Base-by-base conservation (phyloP, 2,888 invertebrate species). In the Stenurella melanura region DNA sequence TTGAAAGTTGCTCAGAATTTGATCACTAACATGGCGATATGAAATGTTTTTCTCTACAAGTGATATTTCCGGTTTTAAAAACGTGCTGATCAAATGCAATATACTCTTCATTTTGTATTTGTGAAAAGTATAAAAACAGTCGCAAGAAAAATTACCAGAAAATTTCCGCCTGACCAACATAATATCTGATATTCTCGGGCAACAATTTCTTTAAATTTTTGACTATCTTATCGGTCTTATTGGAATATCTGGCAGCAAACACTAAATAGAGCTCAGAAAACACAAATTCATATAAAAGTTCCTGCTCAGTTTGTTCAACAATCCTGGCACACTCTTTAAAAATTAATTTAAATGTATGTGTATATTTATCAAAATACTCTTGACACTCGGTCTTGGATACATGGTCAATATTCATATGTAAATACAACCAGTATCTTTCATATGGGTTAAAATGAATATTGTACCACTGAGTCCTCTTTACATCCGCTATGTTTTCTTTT, bases 291-390 rank as follows among this genome's bases (percentile, higher is more conserved):
- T 77, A 54, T 61, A 84, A 86, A 6, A 89, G 77, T 56, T 87
- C 86, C 71, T 83, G 83, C 7, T 76, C 64, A 12, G 78, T 83
- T 69, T 88, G 88, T 80, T 89, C 88, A 5, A 84, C 78, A 54
- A 88, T 84, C 69, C 87, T 80, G 5, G 85, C 79, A 76, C 88
- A 87, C 79, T 89, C 88, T 9, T 83, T 83, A 11, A 89, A 79
- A 30, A 89, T 64, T 21, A 86, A 72, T 67, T 79, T 82, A 74
- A 89, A 89, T 50, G 84, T 83, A 26, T 76, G 69, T 0, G 88
- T 85, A 67, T 86, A 82, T 56, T 80, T 83, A 17, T 80, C 38
- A 34, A 85, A 80, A 79, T 86, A 86, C 21, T 78, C 67, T 0
- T 83, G 74, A 60, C 82, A 85, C 11, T 84, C 75, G 18, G 82